Conservation (phyloP, 2,113 vertebrate genomes). For the Rhinoderma darwinii region DNA sequence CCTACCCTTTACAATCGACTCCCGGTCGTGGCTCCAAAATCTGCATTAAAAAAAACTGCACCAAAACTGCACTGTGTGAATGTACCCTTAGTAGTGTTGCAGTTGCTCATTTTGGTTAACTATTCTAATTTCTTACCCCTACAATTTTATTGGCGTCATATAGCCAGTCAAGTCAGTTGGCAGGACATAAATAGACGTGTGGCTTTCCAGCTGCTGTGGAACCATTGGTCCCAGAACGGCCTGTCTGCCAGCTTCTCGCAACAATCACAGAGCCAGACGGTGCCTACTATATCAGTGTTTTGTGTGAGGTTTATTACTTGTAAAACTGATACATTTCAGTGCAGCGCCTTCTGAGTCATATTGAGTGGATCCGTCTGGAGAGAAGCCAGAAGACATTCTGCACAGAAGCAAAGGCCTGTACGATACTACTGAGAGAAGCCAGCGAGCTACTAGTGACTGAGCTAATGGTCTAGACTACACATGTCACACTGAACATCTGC, state of each 20-base stretch:
- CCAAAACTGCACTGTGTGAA: too few species aligned
- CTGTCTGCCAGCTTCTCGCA: neutral
- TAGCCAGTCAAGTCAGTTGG: neutral
- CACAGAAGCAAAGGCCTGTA: neutral
- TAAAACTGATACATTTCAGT: neutral
- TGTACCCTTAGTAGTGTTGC: neutral
- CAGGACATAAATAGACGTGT: neutral
- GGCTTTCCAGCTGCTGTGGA: neutral
- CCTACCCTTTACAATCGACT: too few species aligned
- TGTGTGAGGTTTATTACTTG: slow-evolving; percentile 3
- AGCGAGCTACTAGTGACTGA: neutral
- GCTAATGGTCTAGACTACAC: neutral
- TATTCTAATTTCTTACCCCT: neutral
- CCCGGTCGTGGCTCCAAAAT: too few species aligned
- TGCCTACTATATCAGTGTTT: neutral
- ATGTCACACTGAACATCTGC: neutral
- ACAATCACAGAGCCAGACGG: neutral
- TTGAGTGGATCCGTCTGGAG: neutral
- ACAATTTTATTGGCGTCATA: neutral
- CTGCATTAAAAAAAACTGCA: too few species aligned
- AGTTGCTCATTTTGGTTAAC: neutral
- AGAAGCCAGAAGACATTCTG: neutral
- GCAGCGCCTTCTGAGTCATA: slow-evolving; percentile 17
- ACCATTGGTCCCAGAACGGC: neutral
- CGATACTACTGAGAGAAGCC: neutral